Conservation (phyloP, 2,113 vertebrate genomes). For the Propithecus coquereli region DNA sequence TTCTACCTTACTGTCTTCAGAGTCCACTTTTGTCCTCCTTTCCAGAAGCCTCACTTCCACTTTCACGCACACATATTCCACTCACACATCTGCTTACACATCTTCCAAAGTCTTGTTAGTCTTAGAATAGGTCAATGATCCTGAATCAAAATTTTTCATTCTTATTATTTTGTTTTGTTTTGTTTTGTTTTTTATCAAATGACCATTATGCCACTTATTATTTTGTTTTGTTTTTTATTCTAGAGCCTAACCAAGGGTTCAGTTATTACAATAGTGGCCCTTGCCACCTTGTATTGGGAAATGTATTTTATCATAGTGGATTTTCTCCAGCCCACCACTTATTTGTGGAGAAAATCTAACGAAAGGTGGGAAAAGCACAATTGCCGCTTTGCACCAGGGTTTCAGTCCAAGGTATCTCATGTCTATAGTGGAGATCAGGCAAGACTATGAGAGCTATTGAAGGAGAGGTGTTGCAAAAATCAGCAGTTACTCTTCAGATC, state of each 20-base stretch:
- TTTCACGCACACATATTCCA: not conserved
- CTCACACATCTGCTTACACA: not conserved
- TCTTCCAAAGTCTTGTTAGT: not conserved
- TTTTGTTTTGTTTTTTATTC: not conserved
- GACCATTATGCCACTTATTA: no score
- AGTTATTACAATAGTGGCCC: not conserved
- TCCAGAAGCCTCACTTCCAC: not conserved
- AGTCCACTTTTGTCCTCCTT: not conserved
- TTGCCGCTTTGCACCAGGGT: not conserved
- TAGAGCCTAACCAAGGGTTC: not conserved
- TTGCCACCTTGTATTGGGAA: not conserved
- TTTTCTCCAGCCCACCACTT: not conserved
- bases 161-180: not conserved
- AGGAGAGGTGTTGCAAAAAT: not conserved
- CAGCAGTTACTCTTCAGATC: not conserved
- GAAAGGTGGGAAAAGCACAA: not conserved
- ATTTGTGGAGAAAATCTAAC: not conserved
- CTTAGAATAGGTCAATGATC: not conserved
- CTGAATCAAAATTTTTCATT: constrained; percentile 12
- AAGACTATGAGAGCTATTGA: not conserved
- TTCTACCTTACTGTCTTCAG: not conserved
- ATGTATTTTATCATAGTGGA: not conserved
- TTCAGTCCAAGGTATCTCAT: not conserved
- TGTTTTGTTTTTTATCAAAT: not conserved
- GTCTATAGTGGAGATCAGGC: not conserved